Percentiles rank a stretch among this genome's conserved stretches.
phyloP scores from a whole-genome alignment of 2,113 vertebrate genomes.

The Cyprinus carpio region DNA sequence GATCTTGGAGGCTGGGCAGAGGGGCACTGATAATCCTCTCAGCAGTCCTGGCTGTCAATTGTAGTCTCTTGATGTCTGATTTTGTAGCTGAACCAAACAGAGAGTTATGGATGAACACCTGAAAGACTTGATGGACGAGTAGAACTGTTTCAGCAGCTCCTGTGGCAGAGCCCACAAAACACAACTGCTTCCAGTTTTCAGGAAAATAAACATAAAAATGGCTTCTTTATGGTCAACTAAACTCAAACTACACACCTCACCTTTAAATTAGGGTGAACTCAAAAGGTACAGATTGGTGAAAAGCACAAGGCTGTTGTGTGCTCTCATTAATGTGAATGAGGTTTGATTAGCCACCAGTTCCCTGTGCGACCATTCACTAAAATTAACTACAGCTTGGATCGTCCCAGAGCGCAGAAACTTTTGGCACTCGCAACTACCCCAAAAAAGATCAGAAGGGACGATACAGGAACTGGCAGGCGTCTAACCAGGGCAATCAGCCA shows the following conservation, averaged over 20 bases:
- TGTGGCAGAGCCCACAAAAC: too few relatives aligned
- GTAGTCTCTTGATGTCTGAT: too few relatives aligned
- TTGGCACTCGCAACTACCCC: slow-evolving; percentile 45
- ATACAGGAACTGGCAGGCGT: slow-evolving; percentile 36
- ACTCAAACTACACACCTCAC: not conserved
- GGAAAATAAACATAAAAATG: not conserved
- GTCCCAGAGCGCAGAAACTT: slow-evolving; percentile 38
- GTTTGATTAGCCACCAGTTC: slow-evolving; percentile 54
- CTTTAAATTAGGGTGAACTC: not conserved
- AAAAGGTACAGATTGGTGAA: not conserved
- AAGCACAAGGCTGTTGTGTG: slow-evolving; percentile 4
- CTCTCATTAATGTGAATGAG: slow-evolving; percentile 42
- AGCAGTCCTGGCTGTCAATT: too few relatives aligned
- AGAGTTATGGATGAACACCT: too few relatives aligned
- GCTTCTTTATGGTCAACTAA: not conserved
- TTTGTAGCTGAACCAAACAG: too few relatives aligned
- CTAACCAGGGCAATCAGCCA: slow-evolving; percentile 22
- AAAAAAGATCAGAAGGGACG: slow-evolving; percentile 45
- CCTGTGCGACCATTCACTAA: slow-evolving; percentile 50
- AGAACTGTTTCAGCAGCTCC: too few relatives aligned
- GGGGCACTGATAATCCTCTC: too few relatives aligned
- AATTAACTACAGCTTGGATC: slow-evolving; percentile 50
- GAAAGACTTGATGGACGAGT: too few relatives aligned
- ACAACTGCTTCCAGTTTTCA: not conserved
- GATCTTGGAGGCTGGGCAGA: too few relatives aligned